Conservation (phyloP, 2,113 vertebrate species). For the Pterocles burchelli region DNA sequence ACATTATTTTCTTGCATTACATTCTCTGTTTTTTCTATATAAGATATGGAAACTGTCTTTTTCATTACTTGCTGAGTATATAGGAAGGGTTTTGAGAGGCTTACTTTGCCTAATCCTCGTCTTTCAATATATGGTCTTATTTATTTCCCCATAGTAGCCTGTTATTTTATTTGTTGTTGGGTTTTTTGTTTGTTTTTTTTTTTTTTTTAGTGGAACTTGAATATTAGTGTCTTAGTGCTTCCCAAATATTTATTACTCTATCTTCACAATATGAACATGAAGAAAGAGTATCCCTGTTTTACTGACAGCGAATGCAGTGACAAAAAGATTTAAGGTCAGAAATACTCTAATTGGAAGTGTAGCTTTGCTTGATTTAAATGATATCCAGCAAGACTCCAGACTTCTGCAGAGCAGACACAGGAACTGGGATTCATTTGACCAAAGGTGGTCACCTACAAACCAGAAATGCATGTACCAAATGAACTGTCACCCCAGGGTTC, state of each 20-base stretch:
- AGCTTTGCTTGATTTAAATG: neutral
- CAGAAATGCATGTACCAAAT: rapidly evolving
- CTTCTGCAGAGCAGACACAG: neutral
- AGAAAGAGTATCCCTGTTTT: neutral
- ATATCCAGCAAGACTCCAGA: neutral
- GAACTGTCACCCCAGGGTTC: neutral
- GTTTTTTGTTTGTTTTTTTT: neutral
- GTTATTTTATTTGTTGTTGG: neutral
- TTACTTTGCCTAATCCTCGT: neutral
- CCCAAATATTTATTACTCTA: neutral
- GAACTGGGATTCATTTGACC: neutral
- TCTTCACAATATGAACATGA: neutral
- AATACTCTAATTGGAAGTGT: neutral
- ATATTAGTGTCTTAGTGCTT: neutral
- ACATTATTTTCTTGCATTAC: neutral
- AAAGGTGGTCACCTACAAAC: neutral
- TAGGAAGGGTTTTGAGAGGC: neutral
- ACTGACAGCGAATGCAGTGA: neutral
- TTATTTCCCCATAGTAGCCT: neutral
- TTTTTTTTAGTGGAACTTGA: neutral
- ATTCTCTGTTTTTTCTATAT: neutral
- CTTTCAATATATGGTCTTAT: neutral
- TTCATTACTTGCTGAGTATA: neutral
- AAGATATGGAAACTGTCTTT: neutral
- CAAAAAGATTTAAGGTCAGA: neutral